phyloP scores from a whole-genome alignment of 2,888 invertebrate genomes.

The Pollenia griseotomentosa region DNA sequence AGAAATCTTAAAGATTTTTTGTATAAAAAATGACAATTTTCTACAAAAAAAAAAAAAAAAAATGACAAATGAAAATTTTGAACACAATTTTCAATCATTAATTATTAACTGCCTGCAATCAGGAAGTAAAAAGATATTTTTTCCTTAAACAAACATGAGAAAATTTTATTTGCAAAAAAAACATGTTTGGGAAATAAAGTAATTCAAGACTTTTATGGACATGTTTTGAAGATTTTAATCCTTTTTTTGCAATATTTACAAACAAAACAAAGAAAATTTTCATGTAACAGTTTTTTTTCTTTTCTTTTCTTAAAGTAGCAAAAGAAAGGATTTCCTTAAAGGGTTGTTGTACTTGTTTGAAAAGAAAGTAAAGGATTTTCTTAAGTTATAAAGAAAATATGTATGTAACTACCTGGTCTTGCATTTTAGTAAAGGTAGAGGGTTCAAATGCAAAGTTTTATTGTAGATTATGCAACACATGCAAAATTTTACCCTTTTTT shows the following conservation, averaged over 20 bases:
- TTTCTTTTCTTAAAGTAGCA: constrained; percentile 9
- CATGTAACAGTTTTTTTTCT: constrained; percentile 19
- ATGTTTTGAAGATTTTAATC: constrained; percentile 59
- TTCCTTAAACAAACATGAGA: constrained; percentile 40
- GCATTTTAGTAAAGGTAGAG: constrained; percentile 14
- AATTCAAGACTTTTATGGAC: constrained; percentile 59
- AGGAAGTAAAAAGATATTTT: constrained; percentile 65
- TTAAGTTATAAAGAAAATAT: constrained; percentile 3
- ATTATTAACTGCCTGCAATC: constrained; percentile 29
- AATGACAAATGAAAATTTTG: constrained; percentile 56
- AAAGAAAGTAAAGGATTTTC: constrained; percentile 10
- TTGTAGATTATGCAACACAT: constrained; percentile 50
- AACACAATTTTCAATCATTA: constrained; percentile 42
- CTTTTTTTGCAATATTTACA: constrained; percentile 68
- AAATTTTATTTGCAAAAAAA: constrained; percentile 28
- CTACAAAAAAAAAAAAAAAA: constrained; percentile 34
- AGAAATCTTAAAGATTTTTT: constrained; percentile 36
- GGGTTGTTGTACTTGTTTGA: constrained; percentile 30
- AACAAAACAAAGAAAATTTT: constrained; percentile 55
- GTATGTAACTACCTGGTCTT: constrained; percentile 37
- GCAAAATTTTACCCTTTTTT: constrained; percentile 63
- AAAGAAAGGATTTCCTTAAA: constrained; percentile 46
- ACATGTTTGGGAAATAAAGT: constrained; percentile 6
- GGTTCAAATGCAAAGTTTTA: constrained; percentile 43
- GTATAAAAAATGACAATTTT: constrained; percentile 58